Percentiles rank a stretch among this genome's conserved stretches.
phyloP scores from a whole-genome alignment of 2,797 vertebrate species.

The Sebastes melanostomus region DNA sequence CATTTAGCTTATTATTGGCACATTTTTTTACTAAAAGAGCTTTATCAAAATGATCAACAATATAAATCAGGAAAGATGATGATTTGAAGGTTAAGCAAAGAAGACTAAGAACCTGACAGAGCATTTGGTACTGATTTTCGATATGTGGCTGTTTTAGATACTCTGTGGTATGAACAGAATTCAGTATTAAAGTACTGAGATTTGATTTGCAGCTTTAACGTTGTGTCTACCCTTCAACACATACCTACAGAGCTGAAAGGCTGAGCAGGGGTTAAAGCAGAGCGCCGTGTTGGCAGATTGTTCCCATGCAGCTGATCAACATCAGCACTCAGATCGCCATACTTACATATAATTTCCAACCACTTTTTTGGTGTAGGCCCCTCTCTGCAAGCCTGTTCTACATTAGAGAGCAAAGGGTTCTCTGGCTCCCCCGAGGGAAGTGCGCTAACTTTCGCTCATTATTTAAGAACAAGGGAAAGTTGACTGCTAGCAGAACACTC shows the following conservation, averaged over 20 bases:
- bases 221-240: not conserved
- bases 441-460: conserved; percentile 45
- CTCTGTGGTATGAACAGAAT: not conserved
- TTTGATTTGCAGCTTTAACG: not conserved
- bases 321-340: conserved; percentile 40
- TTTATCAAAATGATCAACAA: not conserved
- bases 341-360: conserved; percentile 47
- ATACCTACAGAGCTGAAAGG: not conserved
- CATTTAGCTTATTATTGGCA: not conserved
- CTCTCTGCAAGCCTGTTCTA: conserved; percentile 63
- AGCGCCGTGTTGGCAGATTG: conserved; percentile 14
- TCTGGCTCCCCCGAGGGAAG: conserved; percentile 39
- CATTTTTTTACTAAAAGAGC: not conserved
- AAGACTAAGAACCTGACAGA: too few species aligned
- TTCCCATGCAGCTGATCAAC: conserved; percentile 56
- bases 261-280: not conserved
- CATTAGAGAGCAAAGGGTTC: conserved; percentile 65
- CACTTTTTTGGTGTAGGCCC: conserved; percentile 36
- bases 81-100: too few species aligned
- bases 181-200: not conserved
- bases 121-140: not conserved
- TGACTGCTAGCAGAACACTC: conserved; percentile 40
- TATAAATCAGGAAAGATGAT: not conserved
- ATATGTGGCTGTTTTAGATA: not conserved
- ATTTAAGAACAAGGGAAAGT: conserved; percentile 49